phyloP scores from a whole-genome alignment of 2,113 vertebrate genomes.

The Apus apus region DNA sequence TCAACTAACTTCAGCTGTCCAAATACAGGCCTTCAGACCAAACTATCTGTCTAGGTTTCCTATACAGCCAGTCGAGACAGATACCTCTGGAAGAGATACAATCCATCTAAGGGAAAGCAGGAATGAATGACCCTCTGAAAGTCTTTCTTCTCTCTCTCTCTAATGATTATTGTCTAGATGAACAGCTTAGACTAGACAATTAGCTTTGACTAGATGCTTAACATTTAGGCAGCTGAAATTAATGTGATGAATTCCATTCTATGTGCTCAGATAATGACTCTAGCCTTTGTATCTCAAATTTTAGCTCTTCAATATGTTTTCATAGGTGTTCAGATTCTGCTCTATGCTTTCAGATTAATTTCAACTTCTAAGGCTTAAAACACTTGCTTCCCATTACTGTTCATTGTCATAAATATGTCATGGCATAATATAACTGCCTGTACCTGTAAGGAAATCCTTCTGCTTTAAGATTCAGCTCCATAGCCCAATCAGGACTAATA shows the following conservation, averaged over 20 bases:
- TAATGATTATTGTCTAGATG: slow-evolving; percentile 49
- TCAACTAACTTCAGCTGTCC: background rate
- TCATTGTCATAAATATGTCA: slow-evolving; percentile 66
- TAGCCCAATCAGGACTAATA: slow-evolving; percentile 37
- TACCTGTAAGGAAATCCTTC: slow-evolving; percentile 50
- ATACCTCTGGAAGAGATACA: background rate
- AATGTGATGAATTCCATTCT: slow-evolving; percentile 29
- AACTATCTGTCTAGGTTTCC: background rate
- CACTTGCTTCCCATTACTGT: slow-evolving; percentile 12
- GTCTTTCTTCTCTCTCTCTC: background rate
- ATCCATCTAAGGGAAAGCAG: background rate
- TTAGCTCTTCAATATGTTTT: slow-evolving; percentile 53
- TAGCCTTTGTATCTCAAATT: slow-evolving; percentile 57
- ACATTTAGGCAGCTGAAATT: slow-evolving; percentile 63
- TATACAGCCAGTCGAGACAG: background rate
- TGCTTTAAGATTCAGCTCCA: slow-evolving; percentile 35
- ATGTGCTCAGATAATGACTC: slow-evolving; percentile 23
- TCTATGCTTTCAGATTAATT: background rate
- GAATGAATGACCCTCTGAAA: slow-evolving; percentile 24
- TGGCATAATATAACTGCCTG: slow-evolving; percentile 52
- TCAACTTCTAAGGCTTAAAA: slow-evolving; percentile 6
- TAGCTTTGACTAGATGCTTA: slow-evolving; percentile 63
- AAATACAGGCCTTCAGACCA: background rate
- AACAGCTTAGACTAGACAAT: slow-evolving; percentile 43
- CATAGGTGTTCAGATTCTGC: background rate